Conservation (phyloP, 2,888 invertebrate genomes). For the Acronicta leporina region DNA sequence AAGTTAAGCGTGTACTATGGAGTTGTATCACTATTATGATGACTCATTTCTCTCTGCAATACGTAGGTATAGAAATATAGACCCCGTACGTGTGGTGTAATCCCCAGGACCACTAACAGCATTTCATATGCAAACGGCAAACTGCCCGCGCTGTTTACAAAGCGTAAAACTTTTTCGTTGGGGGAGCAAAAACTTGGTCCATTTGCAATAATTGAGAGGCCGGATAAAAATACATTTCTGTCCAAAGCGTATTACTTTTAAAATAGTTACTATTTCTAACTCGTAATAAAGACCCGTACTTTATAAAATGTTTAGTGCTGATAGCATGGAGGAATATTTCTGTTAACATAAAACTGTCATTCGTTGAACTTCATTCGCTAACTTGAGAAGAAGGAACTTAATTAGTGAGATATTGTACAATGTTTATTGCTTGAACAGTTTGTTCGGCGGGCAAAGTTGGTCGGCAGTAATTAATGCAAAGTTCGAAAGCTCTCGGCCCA, state of each 20-base stretch:
- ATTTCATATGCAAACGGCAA: conserved; percentile 77
- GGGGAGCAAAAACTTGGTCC: conserved; percentile 65
- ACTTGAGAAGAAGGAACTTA: conserved; percentile 61
- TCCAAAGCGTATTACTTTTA: conserved; percentile 15
- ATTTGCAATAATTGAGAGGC: conserved; percentile 62
- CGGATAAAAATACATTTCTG: conserved; percentile 55
- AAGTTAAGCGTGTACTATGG: conserved; percentile 53
- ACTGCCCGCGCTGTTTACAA: conserved; percentile 69
- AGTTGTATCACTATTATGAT: conserved; percentile 63
- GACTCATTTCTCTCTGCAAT: conserved; percentile 66
- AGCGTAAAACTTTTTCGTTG: conserved; percentile 68
- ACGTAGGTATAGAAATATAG: conserved; percentile 42
- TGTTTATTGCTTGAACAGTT: conserved; percentile 69
- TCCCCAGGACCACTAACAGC: conserved; percentile 69
- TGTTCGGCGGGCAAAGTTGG: conserved; percentile 52
- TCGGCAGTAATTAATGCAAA: conserved; percentile 57
- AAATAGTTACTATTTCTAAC: conserved; percentile 3
- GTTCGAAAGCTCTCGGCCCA: conserved; percentile 63
- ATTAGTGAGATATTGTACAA: conserved; percentile 74
- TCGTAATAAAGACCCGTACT: neutral
- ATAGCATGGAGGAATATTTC: conserved; percentile 2
- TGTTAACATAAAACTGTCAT: conserved; percentile 18
- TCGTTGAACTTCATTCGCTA: conserved; percentile 24
- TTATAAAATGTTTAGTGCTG: too few relatives aligned
- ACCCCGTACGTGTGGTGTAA: conserved; percentile 58